Evolutionary conservation across 2,888 invertebrate genomes (phyloP).

Genomic region (Reticulitermes lucifugus): DNA sequence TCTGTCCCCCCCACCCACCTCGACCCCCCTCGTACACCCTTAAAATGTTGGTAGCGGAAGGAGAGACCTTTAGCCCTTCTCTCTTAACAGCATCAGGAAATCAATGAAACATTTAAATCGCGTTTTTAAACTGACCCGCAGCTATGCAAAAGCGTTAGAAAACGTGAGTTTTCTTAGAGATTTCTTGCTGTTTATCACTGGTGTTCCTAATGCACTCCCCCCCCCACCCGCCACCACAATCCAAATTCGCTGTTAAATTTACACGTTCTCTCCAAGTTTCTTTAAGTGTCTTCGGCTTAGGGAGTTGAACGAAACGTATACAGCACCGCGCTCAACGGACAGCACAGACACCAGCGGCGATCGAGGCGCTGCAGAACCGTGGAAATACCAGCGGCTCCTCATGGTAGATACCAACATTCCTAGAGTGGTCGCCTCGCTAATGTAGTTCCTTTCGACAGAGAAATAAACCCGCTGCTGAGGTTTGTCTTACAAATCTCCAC

Average conservation of each 20-base stretch:
- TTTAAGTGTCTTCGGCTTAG: neutral
- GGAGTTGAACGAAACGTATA: neutral
- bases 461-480: neutral
- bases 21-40: constrained; percentile 24
- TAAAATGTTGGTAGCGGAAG: constrained; percentile 25
- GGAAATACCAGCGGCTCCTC: too few species aligned
- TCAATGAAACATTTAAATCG: constrained; percentile 52
- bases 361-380: neutral
- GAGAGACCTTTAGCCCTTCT: constrained; percentile 22
- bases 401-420: neutral
- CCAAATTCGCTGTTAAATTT: constrained; percentile 30
- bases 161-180: neutral
- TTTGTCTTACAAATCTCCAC: neutral
- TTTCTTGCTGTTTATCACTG: neutral
- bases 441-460: neutral
- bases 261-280: neutral
- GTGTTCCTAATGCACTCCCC: neutral
- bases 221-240: too few species aligned
- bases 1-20: constrained; percentile 29
- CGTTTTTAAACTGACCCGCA: constrained; percentile 40
- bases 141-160: constrained; percentile 8
- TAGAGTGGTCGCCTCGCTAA: neutral
- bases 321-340: neutral
- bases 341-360: neutral
- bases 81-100: constrained; percentile 44